These are phyloP conservation scores for Perizoma affinitatum DNA, from an alignment of 2,888 invertebrate species.

Conservation along the genomic window DNA sequence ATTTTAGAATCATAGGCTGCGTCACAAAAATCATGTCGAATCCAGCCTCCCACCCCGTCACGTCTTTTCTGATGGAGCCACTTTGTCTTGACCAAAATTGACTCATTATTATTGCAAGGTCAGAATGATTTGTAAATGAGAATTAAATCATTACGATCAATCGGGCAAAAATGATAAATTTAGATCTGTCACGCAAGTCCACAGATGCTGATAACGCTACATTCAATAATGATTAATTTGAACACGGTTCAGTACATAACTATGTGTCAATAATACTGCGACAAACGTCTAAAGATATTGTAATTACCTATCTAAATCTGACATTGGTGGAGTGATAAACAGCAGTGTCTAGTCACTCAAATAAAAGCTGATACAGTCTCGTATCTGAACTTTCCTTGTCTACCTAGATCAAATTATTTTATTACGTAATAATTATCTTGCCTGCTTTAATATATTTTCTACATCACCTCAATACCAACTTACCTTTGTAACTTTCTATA, in stretches of 20 bases:
- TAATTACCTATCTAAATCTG: constrained; percentile 10
- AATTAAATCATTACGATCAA: constrained; percentile 57
- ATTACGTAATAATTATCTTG: no score
- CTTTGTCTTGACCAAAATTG: constrained; percentile 17
- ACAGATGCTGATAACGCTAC: constrained; percentile 52
- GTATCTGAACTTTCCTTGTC: background rate
- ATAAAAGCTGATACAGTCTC: background rate
- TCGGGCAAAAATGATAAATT: constrained; percentile 58
- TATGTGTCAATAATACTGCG: constrained; percentile 43
- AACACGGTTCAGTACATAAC: constrained; percentile 45
- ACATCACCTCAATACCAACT: no score
- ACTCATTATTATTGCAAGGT: constrained; percentile 28
- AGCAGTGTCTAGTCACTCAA: background rate
- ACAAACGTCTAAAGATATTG: constrained; percentile 36
- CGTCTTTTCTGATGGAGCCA: background rate
- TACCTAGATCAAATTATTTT: background rate
- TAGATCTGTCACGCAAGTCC: constrained; percentile 48
- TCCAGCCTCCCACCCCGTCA: background rate
- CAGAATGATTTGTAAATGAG: constrained; percentile 43
- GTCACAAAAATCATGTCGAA: no score
- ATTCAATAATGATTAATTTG: constrained; percentile 50
- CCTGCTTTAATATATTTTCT: no score
- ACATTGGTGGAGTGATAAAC: constrained; percentile 4
- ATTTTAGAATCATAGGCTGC: no score
- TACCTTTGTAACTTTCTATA: constrained; percentile 1